Percentiles rank a stretch among this genome's conserved stretches.
These are phyloP conservation scores for Rhegmatorhina hoffmannsi DNA, from an alignment of 2,113 vertebrate genomes.

Conservation along the genomic window DNA sequence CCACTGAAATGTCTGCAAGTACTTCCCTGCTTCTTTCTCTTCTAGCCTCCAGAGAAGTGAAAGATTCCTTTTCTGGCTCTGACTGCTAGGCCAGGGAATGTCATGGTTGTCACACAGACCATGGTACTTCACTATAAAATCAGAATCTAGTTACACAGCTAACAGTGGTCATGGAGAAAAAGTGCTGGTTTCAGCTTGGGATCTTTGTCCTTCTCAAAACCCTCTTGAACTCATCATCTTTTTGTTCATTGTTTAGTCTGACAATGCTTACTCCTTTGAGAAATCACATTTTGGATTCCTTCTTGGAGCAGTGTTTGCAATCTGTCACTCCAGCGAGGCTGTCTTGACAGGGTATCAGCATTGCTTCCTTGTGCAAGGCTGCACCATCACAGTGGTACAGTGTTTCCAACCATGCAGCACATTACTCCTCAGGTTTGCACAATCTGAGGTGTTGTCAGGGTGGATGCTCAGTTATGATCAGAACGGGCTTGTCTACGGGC, in stretches of 20 bases:
- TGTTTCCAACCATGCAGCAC: neutral
- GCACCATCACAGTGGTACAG: neutral
- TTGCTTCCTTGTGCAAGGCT: neutral
- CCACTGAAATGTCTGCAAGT: neutral
- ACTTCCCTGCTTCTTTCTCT: neutral
- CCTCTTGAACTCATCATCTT: neutral
- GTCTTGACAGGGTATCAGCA: neutral
- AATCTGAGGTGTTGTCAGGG: neutral
- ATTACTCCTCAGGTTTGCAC: neutral
- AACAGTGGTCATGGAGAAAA: neutral
- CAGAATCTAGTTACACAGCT: neutral
- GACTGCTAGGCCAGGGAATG: neutral
- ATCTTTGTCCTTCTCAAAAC: neutral
- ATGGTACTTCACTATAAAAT: neutral
- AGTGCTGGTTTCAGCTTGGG: neutral
- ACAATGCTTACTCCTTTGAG: conserved; percentile 6
- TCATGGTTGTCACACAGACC: neutral
- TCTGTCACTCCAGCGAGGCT: neutral
- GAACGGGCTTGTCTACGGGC: neutral
- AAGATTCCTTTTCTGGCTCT: neutral
- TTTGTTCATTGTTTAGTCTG: neutral
- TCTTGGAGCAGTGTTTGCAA: neutral
- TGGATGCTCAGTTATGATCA: neutral
- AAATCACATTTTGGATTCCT: conserved; percentile 34
- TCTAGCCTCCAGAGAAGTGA: neutral